Percentiles rank a stretch among this genome's conserved stretches.
Conservation (phyloP, 2,797 vertebrate genomes). For the Danio jaintianensis region DNA sequence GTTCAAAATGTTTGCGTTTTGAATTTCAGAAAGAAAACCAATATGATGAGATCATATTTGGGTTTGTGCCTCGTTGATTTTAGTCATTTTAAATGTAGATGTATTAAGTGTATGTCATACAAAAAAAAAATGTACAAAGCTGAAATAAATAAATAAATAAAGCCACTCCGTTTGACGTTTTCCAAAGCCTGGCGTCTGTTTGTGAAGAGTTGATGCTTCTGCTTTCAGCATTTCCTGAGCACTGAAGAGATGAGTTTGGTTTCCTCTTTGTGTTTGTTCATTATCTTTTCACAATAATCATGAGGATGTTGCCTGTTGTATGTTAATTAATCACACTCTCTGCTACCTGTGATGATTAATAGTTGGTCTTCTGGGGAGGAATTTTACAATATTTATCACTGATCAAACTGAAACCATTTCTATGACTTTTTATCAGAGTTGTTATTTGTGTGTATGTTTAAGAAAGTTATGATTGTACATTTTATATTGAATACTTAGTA, state of each 20-base stretch:
- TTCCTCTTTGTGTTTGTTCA: too few relatives aligned
- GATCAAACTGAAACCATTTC: too few relatives aligned
- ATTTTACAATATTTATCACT: too few relatives aligned
- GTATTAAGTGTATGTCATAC: conserved; percentile 86
- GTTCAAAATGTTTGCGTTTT: conserved; percentile 72
- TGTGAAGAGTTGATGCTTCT: conserved; percentile 22
- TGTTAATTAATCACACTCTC: too few relatives aligned
- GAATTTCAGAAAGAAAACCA: conserved; percentile 65
- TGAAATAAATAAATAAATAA: conserved; percentile 85
- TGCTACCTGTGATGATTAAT: too few relatives aligned
- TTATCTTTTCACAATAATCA: too few relatives aligned
- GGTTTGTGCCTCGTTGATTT: conserved; percentile 79
- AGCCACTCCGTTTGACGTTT: conserved; percentile 91
- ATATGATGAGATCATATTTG: conserved; percentile 68
- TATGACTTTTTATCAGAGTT: too few relatives aligned
- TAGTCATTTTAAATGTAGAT: conserved; percentile 80
- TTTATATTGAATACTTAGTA: too few relatives aligned
- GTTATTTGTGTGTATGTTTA: too few relatives aligned
- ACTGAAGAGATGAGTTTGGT: neutral
- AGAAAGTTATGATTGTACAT: too few relatives aligned
- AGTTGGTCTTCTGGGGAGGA: too few relatives aligned
- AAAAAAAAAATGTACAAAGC: conserved; percentile 86
- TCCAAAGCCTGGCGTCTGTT: conserved; percentile 79
- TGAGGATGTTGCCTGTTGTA: too few relatives aligned
- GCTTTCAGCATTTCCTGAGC: neutral